Percentiles rank a stretch among this genome's conserved stretches.
Conservation (phyloP, 2,113 vertebrate genomes). For the cat (Felis catus) region DNA sequence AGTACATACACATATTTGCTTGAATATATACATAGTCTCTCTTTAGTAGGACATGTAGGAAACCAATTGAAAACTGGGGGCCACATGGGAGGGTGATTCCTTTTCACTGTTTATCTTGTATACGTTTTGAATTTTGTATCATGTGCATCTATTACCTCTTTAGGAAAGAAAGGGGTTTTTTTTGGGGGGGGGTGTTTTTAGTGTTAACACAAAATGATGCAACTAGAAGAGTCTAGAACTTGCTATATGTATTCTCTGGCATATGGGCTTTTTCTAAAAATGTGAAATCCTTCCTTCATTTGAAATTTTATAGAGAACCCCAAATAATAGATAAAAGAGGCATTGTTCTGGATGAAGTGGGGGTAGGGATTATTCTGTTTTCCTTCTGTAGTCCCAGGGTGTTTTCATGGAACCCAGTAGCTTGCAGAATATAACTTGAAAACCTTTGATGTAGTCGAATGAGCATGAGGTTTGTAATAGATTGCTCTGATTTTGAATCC, state of each 20-base stretch:
- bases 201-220: constrained; percentile 24
- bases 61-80: background rate
- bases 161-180: background rate
- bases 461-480: background rate
- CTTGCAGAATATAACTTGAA: background rate
- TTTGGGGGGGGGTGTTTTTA: background rate
- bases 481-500: background rate
- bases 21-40: background rate
- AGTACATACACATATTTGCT: background rate
- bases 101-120: background rate
- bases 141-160: background rate
- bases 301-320: constrained; percentile 31
- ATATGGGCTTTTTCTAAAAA: background rate
- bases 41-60: background rate
- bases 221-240: constrained; percentile 19
- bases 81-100: background rate
- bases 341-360: background rate
- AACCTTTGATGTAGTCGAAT: background rate
- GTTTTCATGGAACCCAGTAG: constrained; percentile 6
- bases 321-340: background rate
- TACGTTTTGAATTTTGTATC: constrained; percentile 13
- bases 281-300: background rate
- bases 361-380: background rate
- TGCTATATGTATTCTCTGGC: background rate
- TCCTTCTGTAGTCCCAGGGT: background rate